Percentiles rank a stretch among this genome's conserved stretches.
phyloP scores from a whole-genome alignment of 2,888 invertebrate species.

The Synanthedon myopaeformis region DNA sequence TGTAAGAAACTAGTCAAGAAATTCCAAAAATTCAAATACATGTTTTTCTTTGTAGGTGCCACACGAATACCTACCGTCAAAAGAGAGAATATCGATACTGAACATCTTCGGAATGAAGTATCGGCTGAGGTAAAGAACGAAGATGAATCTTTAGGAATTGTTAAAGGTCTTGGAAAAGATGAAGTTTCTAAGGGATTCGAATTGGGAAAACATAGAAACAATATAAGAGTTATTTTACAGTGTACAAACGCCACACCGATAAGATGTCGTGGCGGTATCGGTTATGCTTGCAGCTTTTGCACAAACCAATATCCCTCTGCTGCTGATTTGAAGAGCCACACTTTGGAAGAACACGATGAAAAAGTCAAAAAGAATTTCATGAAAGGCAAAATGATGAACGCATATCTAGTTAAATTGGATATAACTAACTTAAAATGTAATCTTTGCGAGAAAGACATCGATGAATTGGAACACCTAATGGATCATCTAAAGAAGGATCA shows the following conservation, averaged over 20 bases:
- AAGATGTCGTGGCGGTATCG: slow-evolving; percentile 22
- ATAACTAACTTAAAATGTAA: slow-evolving; percentile 34
- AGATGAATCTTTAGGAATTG: no score
- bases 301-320: slow-evolving; percentile 18
- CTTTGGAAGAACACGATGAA: slow-evolving; percentile 17
- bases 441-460: slow-evolving; percentile 19
- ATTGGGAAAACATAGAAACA: slow-evolving; percentile 26
- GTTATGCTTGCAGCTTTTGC: slow-evolving; percentile 33
- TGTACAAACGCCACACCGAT: slow-evolving; percentile 40
- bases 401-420: slow-evolving; percentile 31
- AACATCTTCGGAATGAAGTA: background rate
- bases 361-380: slow-evolving; percentile 20
- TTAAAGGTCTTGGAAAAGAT: no score
- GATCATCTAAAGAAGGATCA: slow-evolving; percentile 26
- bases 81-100: background rate
- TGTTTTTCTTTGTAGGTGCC: slow-evolving; percentile 10
- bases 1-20: slow-evolving; percentile 1
- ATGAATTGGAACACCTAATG: slow-evolving; percentile 19
- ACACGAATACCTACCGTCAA: background rate
- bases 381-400: slow-evolving; percentile 20
- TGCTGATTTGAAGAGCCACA: slow-evolving; percentile 27
- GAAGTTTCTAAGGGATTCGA: slow-evolving; percentile 10
- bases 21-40: slow-evolving; percentile 8
- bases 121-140: no score
- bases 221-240: slow-evolving; percentile 23